These are phyloP conservation scores for Xyliphius kryptos DNA, from an alignment of 2,113 vertebrate species.

Conservation along the genomic window DNA sequence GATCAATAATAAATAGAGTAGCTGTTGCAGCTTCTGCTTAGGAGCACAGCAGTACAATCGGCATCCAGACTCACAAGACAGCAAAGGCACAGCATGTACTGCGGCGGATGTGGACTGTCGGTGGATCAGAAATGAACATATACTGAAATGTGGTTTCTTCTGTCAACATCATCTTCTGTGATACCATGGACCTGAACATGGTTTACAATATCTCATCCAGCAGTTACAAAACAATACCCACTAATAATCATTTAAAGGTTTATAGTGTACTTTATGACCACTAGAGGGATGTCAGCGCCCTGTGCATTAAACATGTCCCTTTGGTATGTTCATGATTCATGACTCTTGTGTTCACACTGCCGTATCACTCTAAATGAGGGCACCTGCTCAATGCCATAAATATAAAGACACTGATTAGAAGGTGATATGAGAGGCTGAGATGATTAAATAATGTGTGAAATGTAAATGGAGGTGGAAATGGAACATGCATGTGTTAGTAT, in stretches of 20 bases:
- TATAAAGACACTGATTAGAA: neutral
- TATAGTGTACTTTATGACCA: neutral
- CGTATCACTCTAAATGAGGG: neutral
- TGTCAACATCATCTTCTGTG: no score
- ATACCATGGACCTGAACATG: no score
- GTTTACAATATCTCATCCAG: neutral
- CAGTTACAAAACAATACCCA: neutral
- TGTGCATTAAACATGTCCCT: neutral
- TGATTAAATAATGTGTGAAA: neutral
- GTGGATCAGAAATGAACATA: no score
- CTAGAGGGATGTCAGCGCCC: neutral
- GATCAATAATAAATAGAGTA: conserved; percentile 72
- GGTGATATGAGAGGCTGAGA: conserved; percentile 4
- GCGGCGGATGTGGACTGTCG: conserved; percentile 29
- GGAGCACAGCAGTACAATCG: conserved; percentile 67
- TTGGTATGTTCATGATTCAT: neutral
- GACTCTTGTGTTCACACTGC: neutral
- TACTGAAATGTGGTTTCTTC: no score
- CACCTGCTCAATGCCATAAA: conserved; percentile 11
- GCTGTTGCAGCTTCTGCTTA: conserved; percentile 57
- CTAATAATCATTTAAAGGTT: neutral
- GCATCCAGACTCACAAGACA: conserved; percentile 67
- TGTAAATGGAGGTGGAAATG: conserved; percentile 21
- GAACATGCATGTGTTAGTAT: conserved; percentile 33
- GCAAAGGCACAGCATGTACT: conserved; percentile 69